Evolutionary conservation across 2,797 vertebrate genomes (phyloP).

Genomic region (Poeciliopsis paucimaculata): DNA sequence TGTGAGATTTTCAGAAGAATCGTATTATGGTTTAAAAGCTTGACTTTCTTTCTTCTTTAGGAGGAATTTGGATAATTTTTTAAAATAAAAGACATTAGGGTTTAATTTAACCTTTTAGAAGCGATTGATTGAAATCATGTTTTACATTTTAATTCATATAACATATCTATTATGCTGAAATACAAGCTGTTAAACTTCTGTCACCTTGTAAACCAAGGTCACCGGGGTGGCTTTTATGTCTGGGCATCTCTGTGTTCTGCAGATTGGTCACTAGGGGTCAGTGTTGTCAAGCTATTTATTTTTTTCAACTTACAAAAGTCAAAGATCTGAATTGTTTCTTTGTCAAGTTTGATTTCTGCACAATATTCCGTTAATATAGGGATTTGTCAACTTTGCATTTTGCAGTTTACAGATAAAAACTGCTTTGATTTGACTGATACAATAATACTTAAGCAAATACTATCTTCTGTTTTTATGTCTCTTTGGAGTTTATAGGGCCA

Average conservation of each 20-base stretch:
- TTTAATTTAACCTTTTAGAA: neutral
- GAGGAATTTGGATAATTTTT: neutral
- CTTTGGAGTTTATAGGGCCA: too few relatives aligned
- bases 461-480: too few relatives aligned
- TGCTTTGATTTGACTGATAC: too few relatives aligned
- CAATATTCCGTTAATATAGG: neutral
- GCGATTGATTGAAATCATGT: neutral
- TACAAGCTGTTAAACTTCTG: neutral
- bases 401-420: too few relatives aligned
- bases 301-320: neutral
- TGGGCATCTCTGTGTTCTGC: neutral
- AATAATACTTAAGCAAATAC: too few relatives aligned
- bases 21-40: neutral
- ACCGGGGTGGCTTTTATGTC: neutral
- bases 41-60: neutral
- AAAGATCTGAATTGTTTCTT: neutral
- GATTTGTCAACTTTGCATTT: too few relatives aligned
- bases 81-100: neutral
- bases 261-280: neutral
- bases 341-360: neutral
- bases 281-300: neutral
- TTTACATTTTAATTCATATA: neutral
- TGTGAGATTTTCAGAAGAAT: neutral
- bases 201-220: neutral
- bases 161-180: neutral